Evolutionary conservation across 2,888 invertebrate genomes (phyloP), one percentile per base, ranked within the genome.

Genomic region (Brachyptera risi): DNA sequence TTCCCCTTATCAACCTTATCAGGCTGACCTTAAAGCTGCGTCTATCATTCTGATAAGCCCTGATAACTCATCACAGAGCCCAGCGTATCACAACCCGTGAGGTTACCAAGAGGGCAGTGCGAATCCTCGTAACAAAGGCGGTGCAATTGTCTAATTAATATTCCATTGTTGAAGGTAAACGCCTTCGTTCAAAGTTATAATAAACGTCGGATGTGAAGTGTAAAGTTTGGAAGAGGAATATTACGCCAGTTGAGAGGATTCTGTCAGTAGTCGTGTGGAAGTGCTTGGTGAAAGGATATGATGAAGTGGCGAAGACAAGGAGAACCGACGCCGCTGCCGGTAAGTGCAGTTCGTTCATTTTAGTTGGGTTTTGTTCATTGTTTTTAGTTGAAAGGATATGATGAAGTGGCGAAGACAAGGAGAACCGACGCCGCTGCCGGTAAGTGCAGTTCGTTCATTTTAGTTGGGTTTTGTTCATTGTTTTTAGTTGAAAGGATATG

Each of bases 161-260:
- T 42, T 21, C 21, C 17, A 42, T 42, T 42, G 21, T 42, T 19
- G 17, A 21, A 42, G 21, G 42, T 17, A 17, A 42, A 17, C 42
- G 42, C 42, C 7, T 7, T 7, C n/a, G 15, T 42, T 15, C 17
- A 42, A 1, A 17, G 15, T n/a, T n/a, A n/a, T n/a, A n/a, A 42
- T 42, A 42, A 42, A 19, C 19, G 42, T 42, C 17, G 42, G 42
- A 42, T 42, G 42, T 42, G 42, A 42, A 42, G 19, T 42, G 21
- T 21, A 21, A 19, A 19, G 42, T 42, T 42, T 42, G 17, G 42
- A 42, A 21, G 21, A 17, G 21, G 21, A 21, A 19, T 42, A 5
- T 42, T n/a, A 21, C 7, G 35, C 11, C 19, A 19, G 42, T 42
- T 42, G 42, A 42, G 42, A 17, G 42, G 42, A 21, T 42, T 42